phyloP scores from a whole-genome alignment of 2,113 vertebrate species.

The Turdus rufiventris region DNA sequence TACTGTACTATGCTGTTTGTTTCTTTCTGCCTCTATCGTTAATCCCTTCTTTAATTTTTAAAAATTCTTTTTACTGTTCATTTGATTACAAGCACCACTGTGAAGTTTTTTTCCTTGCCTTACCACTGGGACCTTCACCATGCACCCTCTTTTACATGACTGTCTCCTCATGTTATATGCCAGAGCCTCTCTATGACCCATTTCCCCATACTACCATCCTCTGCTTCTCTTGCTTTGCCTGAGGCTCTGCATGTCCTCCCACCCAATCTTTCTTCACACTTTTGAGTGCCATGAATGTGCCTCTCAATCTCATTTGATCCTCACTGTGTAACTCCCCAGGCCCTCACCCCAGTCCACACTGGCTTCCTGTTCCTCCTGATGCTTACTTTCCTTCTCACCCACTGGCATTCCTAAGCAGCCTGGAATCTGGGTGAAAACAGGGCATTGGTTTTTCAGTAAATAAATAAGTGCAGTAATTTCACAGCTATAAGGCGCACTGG shows the following conservation, averaged over 20 bases:
- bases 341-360: no score
- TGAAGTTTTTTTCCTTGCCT: not conserved
- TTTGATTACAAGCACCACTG: not conserved
- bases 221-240: not conserved
- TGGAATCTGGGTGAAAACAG: not conserved
- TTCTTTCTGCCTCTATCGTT: not conserved
- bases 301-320: not conserved
- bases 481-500: no score
- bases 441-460: not conserved
- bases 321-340: not conserved
- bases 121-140: not conserved
- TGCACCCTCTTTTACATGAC: fast-evolving
- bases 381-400: not conserved
- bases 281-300: not conserved
- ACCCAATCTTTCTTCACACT: not conserved
- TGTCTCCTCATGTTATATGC: not conserved
- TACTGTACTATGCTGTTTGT: not conserved
- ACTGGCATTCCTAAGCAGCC: not conserved
- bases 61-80: not conserved
- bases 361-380: not conserved
- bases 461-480: not conserved
- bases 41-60: not conserved
- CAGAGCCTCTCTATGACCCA: fast-evolving
- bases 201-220: not conserved
- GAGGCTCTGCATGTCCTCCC: not conserved